A percentile compares a stretch with the other conserved stretches of the same genome.
phyloP scores from a whole-genome alignment of 2,888 invertebrate genomes.

The Acronicta leporina region DNA sequence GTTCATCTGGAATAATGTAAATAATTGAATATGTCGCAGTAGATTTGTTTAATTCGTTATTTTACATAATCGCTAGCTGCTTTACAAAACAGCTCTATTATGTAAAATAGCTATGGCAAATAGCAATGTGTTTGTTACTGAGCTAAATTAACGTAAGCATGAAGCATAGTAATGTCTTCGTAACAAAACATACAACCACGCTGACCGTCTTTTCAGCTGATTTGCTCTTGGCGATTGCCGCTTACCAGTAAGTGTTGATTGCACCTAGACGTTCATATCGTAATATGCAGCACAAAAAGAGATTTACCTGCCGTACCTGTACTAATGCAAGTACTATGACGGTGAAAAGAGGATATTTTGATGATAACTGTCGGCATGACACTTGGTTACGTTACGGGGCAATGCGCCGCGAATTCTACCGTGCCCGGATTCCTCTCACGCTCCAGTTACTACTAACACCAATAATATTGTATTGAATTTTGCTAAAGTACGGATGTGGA shows the following conservation, averaged over 20 bases:
- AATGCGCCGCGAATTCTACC: constrained; percentile 77
- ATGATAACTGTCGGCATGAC: constrained; percentile 66
- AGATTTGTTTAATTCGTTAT: too few species aligned
- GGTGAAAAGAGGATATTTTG: constrained; percentile 67
- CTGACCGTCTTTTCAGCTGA: constrained; percentile 4
- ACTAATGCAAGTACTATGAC: constrained; percentile 3
- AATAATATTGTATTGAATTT: constrained; percentile 84
- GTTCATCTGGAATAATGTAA: too few species aligned
- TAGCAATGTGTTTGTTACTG: too few species aligned
- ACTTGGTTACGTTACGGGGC: constrained; percentile 83
- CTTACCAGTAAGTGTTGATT: constrained; percentile 8
- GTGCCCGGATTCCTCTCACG: constrained; percentile 86
- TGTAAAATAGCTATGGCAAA: too few species aligned
- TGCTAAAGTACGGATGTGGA: constrained; percentile 71
- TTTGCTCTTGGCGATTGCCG: constrained; percentile 4
- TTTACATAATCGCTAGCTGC: too few species aligned
- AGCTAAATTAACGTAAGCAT: background rate
- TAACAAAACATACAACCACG: background rate
- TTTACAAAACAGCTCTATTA: too few species aligned
- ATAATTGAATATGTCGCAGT: too few species aligned
- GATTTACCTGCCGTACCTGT: too few species aligned
- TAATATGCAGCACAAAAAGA: constrained; percentile 15
- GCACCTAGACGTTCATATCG: constrained; percentile 29
- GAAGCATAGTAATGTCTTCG: background rate
- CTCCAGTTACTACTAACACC: constrained; percentile 85